Evolutionary conservation across 2,888 invertebrate species (phyloP).

Genomic region (Rhagonycha fulva): DNA sequence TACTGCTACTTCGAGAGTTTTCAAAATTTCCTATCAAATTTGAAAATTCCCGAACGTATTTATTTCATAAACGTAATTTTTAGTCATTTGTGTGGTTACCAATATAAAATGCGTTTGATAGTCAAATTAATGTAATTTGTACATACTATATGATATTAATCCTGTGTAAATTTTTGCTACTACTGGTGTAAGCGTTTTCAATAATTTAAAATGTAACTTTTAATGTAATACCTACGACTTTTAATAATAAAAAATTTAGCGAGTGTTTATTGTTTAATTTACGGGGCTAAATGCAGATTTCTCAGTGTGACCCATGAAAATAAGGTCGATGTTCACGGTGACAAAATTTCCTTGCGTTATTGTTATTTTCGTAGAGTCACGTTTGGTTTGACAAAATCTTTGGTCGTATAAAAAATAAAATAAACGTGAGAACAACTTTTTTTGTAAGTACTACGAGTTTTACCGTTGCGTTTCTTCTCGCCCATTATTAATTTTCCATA

Average conservation of each 20-base stretch:
- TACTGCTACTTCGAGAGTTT: background rate
- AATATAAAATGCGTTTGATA: constrained; percentile 12
- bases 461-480: background rate
- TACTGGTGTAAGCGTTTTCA: background rate
- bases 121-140: constrained; percentile 10
- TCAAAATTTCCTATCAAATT: background rate
- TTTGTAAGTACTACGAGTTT: background rate
- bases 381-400: constrained; percentile 17
- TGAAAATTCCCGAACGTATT: background rate
- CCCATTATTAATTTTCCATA: background rate
- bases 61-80: constrained; percentile 5
- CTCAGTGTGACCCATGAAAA: constrained; percentile 18
- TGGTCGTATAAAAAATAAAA: background rate
- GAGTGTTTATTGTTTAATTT: background rate
- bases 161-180: background rate
- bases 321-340: constrained; percentile 13
- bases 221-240: background rate
- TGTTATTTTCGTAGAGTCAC: constrained; percentile 12
- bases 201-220: background rate
- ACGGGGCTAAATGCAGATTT: background rate
- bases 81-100: constrained; percentile 28
- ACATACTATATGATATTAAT: background rate
- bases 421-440: constrained; percentile 12
- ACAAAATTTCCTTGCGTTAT: constrained; percentile 14
- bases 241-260: background rate